These are phyloP conservation scores for Achroia grisella DNA, from an alignment of 1,140 invertebrate genomes.

Conservation along the genomic window DNA sequence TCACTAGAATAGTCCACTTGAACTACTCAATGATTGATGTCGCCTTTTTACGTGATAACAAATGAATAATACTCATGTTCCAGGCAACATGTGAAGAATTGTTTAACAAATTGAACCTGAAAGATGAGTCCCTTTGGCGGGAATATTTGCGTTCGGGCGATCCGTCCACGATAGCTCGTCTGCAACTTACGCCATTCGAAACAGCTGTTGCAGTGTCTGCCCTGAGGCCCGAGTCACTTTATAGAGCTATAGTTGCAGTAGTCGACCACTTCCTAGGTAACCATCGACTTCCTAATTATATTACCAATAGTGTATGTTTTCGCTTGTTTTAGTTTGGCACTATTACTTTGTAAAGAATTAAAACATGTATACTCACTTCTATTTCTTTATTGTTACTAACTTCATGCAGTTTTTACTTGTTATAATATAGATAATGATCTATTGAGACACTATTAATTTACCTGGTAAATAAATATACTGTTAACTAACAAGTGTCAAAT, in stretches of 20 bases:
- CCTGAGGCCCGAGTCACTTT: constrained; percentile 33
- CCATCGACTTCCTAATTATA: neutral
- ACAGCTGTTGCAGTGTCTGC: constrained; percentile 23
- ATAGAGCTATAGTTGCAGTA: constrained; percentile 38
- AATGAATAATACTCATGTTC: constrained; percentile 16
- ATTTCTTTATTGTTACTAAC: too few species aligned
- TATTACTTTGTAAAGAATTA: too few species aligned
- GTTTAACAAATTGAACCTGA: constrained; percentile 77
- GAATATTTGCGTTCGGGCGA: constrained; percentile 76
- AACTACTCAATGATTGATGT: too few species aligned
- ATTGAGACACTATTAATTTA: too few species aligned
- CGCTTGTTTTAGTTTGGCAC: too few species aligned
- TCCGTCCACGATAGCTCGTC: constrained; percentile 18
- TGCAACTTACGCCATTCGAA: constrained; percentile 39
- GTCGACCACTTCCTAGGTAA: constrained; percentile 49
- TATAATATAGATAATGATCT: too few species aligned
- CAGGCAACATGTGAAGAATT: constrained; percentile 77
- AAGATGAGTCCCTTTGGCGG: constrained; percentile 79
- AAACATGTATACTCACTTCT: too few species aligned
- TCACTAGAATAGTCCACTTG: too few species aligned
- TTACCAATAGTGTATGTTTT: too few species aligned
- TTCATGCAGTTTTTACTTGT: too few species aligned
- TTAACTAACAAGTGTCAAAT: neutral
- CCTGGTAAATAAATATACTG: too few species aligned
- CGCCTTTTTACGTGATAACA: too few species aligned